These are phyloP conservation scores for Eriocheir sinensis DNA, from an alignment of 1,140 invertebrate species.

Conservation along the genomic window DNA sequence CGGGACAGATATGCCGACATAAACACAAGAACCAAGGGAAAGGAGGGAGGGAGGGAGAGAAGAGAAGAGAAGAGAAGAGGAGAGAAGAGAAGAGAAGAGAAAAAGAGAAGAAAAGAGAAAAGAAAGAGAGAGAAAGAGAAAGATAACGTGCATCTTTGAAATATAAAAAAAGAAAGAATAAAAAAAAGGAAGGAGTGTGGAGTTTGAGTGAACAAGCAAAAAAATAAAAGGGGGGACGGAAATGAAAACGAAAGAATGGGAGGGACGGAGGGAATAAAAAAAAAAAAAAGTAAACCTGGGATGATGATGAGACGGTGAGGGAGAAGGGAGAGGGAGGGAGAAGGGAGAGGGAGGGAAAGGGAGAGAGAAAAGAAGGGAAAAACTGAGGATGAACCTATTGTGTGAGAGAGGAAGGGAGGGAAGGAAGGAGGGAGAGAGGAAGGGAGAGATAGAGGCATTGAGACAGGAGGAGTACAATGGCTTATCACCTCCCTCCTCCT, in stretches of 20 bases:
- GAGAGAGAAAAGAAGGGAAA: background rate
- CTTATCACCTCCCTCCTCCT: background rate
- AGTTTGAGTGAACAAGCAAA: too few species aligned
- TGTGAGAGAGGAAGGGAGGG: background rate
- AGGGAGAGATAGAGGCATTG: background rate
- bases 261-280: too few species aligned
- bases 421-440: background rate
- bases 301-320: too few species aligned
- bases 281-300: too few species aligned
- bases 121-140: background rate
- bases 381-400: background rate
- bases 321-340: background rate
- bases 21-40: background rate
- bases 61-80: background rate
- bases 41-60: background rate
- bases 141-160: too few species aligned
- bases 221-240: background rate
- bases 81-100: background rate
- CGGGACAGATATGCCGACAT: background rate
- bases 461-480: conserved; percentile 5
- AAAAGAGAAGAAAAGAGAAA: background rate
- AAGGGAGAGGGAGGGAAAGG: background rate
- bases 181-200: too few species aligned
- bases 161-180: too few species aligned
- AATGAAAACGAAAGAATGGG: too few species aligned